Evolutionary conservation across 2,113 vertebrate species (phyloP).

Genomic region (Microcebus tavaratra): DNA sequence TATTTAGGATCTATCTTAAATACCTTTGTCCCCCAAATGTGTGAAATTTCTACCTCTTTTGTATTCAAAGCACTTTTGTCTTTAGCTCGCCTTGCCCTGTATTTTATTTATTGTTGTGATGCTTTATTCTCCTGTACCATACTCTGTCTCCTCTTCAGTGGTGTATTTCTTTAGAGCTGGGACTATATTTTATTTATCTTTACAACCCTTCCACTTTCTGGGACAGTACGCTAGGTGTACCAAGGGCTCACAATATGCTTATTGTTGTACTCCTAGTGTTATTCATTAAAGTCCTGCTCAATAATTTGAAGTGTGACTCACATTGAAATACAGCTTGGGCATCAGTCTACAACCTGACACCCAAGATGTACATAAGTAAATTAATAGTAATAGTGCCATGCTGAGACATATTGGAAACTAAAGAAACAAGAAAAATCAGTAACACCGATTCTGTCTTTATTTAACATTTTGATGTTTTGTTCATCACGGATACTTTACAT

Average conservation of each 20-base stretch:
- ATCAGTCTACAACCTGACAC: neutral
- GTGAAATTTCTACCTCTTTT: neutral
- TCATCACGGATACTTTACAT: neutral
- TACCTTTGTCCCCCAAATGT: neutral
- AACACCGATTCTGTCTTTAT: neutral
- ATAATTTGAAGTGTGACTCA: neutral
- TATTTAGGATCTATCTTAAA: neutral
- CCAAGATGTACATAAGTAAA: neutral
- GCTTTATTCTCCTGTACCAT: neutral
- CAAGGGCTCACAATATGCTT: neutral
- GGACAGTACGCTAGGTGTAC: neutral
- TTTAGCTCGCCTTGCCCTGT: neutral
- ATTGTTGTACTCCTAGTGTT: neutral
- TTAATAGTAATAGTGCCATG: neutral
- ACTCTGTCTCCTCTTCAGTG: neutral
- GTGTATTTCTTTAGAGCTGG: neutral
- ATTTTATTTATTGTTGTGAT: neutral
- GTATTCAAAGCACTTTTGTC: neutral
- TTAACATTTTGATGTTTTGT: conserved; percentile 12
- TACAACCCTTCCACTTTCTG: neutral
- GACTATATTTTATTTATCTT: conserved; percentile 25
- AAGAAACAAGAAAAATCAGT: neutral
- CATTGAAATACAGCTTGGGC: too few relatives aligned
- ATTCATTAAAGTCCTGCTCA: neutral
- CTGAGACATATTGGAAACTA: neutral